Evolutionary conservation across 2,888 invertebrate genomes (phyloP), one percentile per base, ranked within the genome.

Genomic region (Drosophila cyrtoloma): DNA sequence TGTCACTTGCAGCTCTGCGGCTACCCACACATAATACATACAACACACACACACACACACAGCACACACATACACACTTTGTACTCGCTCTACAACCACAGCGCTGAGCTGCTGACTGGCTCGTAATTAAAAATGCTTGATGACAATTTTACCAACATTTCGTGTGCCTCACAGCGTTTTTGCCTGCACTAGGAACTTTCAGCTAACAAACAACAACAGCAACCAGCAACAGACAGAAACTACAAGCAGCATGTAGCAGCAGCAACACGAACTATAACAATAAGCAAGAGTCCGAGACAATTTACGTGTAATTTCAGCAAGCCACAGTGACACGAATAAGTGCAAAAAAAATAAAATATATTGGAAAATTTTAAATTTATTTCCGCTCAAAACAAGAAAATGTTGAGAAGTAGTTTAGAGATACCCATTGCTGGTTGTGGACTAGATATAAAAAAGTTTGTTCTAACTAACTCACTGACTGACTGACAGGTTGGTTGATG

Each of bases 61-160:
- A 28, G 26, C 32, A 16, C 39, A 32, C 58, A 52, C 44, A 55
- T 32, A 56, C 55, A 37, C 14, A 32, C 35, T 32, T 37, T 37
- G 26, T 0, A 26, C 14, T 26, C 16, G 22, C 22, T 47, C 5
- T 16, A 26, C 26, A 68, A 67, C 77, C 70, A 51, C 81, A 72
- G 68, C 72, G 81, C 58, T 61, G 77, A 80, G 63, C 33, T 71
- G 65, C 30, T 71, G 65, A 66, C 71, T 71, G 62, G 73, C 52
- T 71, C 83, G 86, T 86, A 86, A 86, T 86, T 86, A 86, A 86
- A 86, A 86, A 86, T 85, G 89, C 86, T 86, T 89, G 89, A 89
- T 86, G 89, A 86, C 89, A 86, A 89, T 86, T 86, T 89, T 78
- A 76, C 76, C 79, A 84, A 73, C 79, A 79, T 69, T 77, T 75